Conservation (phyloP, 2,797 vertebrate genomes). For the Rhyacichthys aspro region DNA sequence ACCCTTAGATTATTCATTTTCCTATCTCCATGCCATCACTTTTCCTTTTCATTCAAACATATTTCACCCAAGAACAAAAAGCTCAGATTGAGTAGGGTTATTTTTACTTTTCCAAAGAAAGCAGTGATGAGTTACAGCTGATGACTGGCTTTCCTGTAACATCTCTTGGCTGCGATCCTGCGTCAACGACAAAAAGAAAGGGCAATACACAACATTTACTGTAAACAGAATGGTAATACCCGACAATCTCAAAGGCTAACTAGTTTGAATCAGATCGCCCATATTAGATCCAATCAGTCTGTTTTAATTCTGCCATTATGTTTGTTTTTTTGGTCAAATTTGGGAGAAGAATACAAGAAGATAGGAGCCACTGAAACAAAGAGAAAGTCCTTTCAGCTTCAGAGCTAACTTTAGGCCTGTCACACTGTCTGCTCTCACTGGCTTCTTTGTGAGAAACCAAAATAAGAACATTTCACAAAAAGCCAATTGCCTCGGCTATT, state of each 20-base stretch:
- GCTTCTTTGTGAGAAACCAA: slow-evolving; percentile 24
- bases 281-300: too few relatives aligned
- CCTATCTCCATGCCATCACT: slow-evolving; percentile 9
- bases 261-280: too few relatives aligned
- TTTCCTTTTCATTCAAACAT: background rate
- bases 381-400: background rate
- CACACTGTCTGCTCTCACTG: slow-evolving; percentile 27
- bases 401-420: slow-evolving; percentile 31
- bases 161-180: slow-evolving; percentile 48
- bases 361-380: slow-evolving; percentile 23
- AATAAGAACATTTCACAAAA: slow-evolving; percentile 20
- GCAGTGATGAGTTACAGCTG: background rate
- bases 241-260: too few relatives aligned
- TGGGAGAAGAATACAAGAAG: slow-evolving; percentile 12
- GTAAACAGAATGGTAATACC: slow-evolving; percentile 15
- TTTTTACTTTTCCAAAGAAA: slow-evolving; percentile 15
- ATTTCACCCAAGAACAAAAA: slow-evolving; percentile 14
- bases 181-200: slow-evolving; percentile 50
- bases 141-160: slow-evolving; percentile 20
- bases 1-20: slow-evolving; percentile 25
- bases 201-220: slow-evolving; percentile 37
- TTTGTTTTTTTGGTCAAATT: too few relatives aligned
- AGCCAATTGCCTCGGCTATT: background rate
- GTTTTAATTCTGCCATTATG: too few relatives aligned
- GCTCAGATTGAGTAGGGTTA: background rate